Evolutionary conservation across 2,113 vertebrate species (phyloP).

Genomic region (Saccopteryx bilineata): DNA sequence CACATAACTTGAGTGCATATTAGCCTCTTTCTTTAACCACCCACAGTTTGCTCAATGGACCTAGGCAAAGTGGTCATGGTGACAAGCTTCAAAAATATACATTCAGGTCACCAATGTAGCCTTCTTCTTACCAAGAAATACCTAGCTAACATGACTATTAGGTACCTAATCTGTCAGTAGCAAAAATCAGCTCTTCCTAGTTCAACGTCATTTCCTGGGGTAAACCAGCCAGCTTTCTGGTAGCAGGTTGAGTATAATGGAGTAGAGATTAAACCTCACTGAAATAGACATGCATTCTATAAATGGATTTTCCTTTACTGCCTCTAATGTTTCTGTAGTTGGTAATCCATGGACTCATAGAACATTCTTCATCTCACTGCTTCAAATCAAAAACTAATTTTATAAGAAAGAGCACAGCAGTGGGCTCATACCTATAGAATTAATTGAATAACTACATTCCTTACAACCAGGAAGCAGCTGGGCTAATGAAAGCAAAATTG

Average conservation of each 20-base stretch:
- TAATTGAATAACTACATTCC: not conserved
- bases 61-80: not conserved
- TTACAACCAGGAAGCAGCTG: not conserved
- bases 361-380: not conserved
- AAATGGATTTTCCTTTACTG: not conserved
- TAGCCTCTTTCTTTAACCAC: not conserved
- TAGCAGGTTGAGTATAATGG: not conserved
- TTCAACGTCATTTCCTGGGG: not conserved
- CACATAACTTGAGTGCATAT: fast-evolving
- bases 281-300: not conserved
- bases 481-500: not conserved
- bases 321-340: not conserved
- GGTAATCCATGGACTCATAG: not conserved
- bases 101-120: not conserved
- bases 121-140: not conserved
- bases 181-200: not conserved
- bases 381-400: not conserved
- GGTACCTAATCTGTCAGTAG: not conserved
- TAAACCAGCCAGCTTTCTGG: not conserved
- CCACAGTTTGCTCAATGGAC: not conserved
- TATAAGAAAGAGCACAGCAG: not conserved
- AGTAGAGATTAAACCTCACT: not conserved
- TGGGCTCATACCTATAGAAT: not conserved
- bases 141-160: not conserved
- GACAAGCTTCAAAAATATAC: not conserved